Evolutionary conservation across 2,113 vertebrate species (phyloP).

Genomic region (Chaetodon auriga): DNA sequence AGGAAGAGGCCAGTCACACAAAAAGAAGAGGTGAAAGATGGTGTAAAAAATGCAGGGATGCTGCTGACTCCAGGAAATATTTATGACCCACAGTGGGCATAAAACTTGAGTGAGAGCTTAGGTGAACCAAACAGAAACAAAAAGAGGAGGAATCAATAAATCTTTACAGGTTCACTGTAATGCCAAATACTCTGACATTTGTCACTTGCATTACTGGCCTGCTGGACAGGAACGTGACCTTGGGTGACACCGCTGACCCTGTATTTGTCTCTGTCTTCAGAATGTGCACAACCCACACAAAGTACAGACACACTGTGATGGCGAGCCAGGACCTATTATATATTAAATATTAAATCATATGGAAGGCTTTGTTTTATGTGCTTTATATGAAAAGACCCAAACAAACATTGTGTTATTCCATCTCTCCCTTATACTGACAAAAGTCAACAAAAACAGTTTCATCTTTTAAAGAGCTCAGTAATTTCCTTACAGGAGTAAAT

Average conservation of each 20-base stretch:
- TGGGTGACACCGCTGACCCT: constrained; percentile 47
- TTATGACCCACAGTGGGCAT: constrained; percentile 73
- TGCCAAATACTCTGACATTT: constrained; percentile 68
- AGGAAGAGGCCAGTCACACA: constrained; percentile 68
- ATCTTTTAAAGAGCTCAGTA: background rate
- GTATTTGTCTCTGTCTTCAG: constrained; percentile 27
- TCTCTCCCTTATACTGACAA: background rate
- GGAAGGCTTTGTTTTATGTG: background rate
- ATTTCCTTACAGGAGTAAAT: constrained; percentile 14
- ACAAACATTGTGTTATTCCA: constrained; percentile 5
- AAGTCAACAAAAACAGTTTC: background rate
- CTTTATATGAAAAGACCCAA: constrained; percentile 27
- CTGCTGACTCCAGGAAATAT: constrained; percentile 75
- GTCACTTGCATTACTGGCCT: constrained; percentile 70
- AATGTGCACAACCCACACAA: constrained; percentile 8
- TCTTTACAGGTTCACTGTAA: constrained; percentile 74
- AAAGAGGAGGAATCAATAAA: constrained; percentile 78
- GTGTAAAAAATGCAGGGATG: constrained; percentile 52
- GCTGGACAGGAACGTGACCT: constrained; percentile 64
- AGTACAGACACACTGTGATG: background rate
- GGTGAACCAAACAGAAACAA: constrained; percentile 73
- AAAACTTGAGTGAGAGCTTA: constrained; percentile 61
- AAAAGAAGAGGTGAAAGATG: constrained; percentile 62
- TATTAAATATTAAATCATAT: no score
- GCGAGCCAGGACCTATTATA: background rate